A percentile compares a stretch with the other conserved stretches of the same genome.
These are phyloP conservation scores for Halcyon badia DNA, from an alignment of 2,797 vertebrate genomes.

Conservation along the genomic window DNA sequence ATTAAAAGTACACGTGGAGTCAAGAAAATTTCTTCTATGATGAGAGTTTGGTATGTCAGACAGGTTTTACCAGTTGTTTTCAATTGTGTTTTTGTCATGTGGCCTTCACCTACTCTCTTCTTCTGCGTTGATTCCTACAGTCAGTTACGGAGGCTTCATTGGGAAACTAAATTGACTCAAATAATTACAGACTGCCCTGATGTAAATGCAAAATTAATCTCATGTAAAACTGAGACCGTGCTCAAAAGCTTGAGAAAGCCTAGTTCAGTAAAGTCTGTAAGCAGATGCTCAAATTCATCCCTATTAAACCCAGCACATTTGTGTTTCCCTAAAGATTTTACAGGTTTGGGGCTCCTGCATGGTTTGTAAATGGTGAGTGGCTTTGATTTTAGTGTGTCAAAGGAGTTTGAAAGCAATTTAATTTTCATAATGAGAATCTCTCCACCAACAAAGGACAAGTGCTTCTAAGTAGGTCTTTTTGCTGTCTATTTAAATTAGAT, in stretches of 20 bases:
- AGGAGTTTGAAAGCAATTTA: constrained; percentile 38
- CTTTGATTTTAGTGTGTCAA: constrained; percentile 44
- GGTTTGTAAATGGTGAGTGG: constrained; percentile 3
- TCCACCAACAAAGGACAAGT: constrained; percentile 40
- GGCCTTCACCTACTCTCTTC: neutral
- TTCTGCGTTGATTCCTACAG: neutral
- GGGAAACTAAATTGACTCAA: neutral
- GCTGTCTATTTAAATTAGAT: constrained; percentile 57
- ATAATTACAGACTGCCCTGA: neutral
- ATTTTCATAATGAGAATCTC: constrained; percentile 54
- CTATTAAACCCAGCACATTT: neutral
- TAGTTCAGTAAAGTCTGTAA: neutral
- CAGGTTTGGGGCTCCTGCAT: constrained; percentile 7
- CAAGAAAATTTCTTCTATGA: neutral
- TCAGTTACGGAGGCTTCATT: neutral
- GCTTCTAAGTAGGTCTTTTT: constrained; percentile 33
- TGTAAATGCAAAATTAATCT: neutral
- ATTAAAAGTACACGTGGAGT: neutral
- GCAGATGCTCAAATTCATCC: neutral
- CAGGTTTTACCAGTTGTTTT: neutral
- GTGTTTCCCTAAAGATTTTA: constrained; percentile 19
- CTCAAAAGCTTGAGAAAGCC: neutral
- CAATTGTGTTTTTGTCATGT: neutral
- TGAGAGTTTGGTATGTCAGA: neutral
- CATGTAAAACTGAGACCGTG: neutral